These are phyloP conservation scores for Gryllus bimaculatus DNA, from an alignment of 1,140 invertebrate genomes.

Conservation along the genomic window DNA sequence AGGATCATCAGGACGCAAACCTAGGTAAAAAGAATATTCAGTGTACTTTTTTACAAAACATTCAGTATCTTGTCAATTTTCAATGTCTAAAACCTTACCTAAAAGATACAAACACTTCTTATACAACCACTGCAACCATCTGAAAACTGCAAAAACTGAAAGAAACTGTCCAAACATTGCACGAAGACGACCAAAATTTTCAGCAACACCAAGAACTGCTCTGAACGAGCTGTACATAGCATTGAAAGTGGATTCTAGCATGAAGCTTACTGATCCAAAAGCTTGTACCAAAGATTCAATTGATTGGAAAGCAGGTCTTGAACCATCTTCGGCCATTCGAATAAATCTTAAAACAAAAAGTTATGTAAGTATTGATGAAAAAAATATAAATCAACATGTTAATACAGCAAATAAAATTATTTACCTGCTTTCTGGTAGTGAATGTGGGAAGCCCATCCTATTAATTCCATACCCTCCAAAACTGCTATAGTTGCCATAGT, in stretches of 20 bases:
- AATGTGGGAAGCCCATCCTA: constrained; percentile 33
- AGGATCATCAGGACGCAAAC: constrained; percentile 40
- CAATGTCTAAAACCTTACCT: constrained; percentile 37
- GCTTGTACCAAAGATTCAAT: constrained; percentile 88
- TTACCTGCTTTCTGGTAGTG: constrained; percentile 48
- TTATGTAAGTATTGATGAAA: not conserved
- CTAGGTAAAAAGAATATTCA: constrained; percentile 30
- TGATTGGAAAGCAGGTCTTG: constrained; percentile 83
- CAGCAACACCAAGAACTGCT: constrained; percentile 88
- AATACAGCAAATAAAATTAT: not conserved
- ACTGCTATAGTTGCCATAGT: constrained; percentile 25
- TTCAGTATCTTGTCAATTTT: not conserved
- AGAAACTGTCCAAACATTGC: constrained; percentile 74
- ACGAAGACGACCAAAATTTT: constrained; percentile 79
- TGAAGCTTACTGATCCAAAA: constrained; percentile 87
- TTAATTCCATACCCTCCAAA: constrained; percentile 35
- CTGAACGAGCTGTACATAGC: constrained; percentile 90
- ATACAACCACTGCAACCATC: constrained; percentile 68
- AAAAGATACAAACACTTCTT: constrained; percentile 59
- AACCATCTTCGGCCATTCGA: constrained; percentile 81
- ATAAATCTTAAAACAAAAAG: constrained; percentile 53
- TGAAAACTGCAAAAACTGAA: constrained; percentile 71
- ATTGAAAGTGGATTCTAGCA: constrained; percentile 92
- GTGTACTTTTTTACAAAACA: constrained; percentile 14
- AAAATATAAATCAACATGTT: not conserved